Base-by-base conservation (phyloP, 2,797 vertebrate species). In the Pseudochromis fuscus region DNA sequence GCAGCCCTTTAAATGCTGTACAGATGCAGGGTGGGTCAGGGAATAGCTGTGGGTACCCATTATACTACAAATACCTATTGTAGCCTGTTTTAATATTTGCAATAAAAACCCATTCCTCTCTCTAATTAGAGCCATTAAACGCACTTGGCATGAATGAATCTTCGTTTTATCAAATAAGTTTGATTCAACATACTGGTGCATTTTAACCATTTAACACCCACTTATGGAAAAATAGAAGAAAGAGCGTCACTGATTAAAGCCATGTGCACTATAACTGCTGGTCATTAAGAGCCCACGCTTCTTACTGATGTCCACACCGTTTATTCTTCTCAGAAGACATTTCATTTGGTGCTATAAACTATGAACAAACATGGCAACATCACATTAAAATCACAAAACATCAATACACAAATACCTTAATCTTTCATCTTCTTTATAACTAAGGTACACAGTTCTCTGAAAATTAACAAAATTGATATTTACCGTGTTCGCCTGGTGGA, bases 171-270 rank as follows among this genome's bases (percentile, higher is more conserved):
- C 62, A 52, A 77, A 79, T 37, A 48, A 4, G 7, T 82, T 65
- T 60, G 18, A 67, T 58, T 77, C 55, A 67, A 44, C 67, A 56
- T 30, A 38, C 13, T 1, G n/a, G 23, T 10, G 25, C 56, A 60
- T 87, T 86, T 81, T 79, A 80, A 79, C 40, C 21, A 50, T 79
- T 87, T 81, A 87, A 83, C 79, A 81, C 77, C 55, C 81, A 72
- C 67, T 85, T 70, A 19, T 64, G 75, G 76, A 81, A 88, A 87
- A 48, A 79, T 80, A 1, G 16, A 57, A 40, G 48, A 25, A 45
- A 33, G 28, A 64, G 48, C 24, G 52, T 27, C 23, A 19, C 13
- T 77, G 46, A 88, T 88, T 75, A 55, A 79, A 88, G 38, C 71
- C 75, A 80, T 72, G 53, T 67, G 58, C 18, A n/a, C n/a, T n/a